Conservation (phyloP, 2,113 vertebrate genomes). For the Aspidoscelis tigris region DNA sequence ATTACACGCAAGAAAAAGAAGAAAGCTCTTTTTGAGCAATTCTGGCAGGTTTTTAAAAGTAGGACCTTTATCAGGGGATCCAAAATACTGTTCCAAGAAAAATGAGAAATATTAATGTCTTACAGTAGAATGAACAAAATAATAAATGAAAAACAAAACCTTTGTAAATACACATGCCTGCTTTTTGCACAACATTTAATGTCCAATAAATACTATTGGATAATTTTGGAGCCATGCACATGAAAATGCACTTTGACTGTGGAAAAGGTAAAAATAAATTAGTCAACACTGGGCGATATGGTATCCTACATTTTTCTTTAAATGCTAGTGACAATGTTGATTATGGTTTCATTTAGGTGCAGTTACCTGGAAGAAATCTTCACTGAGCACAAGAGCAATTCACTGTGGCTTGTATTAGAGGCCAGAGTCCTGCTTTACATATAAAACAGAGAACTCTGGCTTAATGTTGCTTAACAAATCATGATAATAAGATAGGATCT, state of each 20-base stretch:
- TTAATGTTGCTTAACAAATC: neutral
- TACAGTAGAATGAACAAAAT: too few relatives aligned
- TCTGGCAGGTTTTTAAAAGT: constrained; percentile 1
- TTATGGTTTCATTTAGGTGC: neutral
- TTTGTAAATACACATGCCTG: too few relatives aligned
- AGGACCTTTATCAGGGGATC: neutral
- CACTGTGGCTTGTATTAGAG: neutral
- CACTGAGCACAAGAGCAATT: neutral
- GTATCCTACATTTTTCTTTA: neutral
- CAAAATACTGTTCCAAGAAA: neutral
- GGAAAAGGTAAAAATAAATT: constrained; percentile 24
- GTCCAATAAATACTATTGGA: neutral
- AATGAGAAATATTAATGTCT: neutral
- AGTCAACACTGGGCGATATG: neutral
- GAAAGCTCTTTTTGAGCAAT: neutral
- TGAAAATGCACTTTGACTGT: neutral
- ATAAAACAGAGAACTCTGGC: neutral
- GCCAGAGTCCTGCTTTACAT: neutral
- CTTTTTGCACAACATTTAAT: too few relatives aligned
- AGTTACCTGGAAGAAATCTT: neutral
- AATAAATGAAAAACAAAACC: too few relatives aligned
- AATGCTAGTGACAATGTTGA: neutral
- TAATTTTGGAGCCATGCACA: neutral
- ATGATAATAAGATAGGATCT: neutral
- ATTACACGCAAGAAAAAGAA: constrained; percentile 14